A percentile compares a stretch with the other conserved stretches of the same genome.
These are phyloP conservation scores for Stylophora pistillata DNA, from an alignment of 64 coral and sea anemone species.

Conservation along the genomic window DNA sequence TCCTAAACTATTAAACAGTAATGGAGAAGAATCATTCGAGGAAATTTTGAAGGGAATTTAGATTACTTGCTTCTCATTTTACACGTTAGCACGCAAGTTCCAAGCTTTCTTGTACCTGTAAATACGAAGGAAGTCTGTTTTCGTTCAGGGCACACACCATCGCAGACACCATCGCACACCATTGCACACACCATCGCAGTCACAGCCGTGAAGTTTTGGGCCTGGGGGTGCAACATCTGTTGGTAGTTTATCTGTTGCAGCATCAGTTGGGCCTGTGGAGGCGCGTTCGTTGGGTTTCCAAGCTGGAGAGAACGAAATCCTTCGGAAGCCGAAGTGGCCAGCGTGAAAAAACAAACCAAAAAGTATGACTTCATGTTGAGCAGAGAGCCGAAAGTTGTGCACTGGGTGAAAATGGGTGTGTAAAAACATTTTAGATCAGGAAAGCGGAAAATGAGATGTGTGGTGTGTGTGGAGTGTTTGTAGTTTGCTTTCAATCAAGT, in stretches of 20 bases:
- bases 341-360: not conserved
- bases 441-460: not conserved
- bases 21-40: too few species aligned
- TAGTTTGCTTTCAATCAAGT: not conserved
- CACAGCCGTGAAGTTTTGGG: not conserved
- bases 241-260: too few species aligned
- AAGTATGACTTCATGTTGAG: slow-evolving; percentile 4
- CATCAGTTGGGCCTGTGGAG: too few species aligned
- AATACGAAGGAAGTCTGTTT: not conserved
- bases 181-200: too few species aligned
- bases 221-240: not conserved
- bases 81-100: too few species aligned
- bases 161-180: not conserved
- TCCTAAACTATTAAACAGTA: too few species aligned
- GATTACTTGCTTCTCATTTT: not conserved
- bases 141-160: not conserved
- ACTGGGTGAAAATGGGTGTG: not conserved
- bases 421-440: slow-evolving; percentile 8
- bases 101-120: not conserved
- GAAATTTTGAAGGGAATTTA: not conserved
- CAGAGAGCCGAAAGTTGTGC: not conserved
- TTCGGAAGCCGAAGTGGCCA: not conserved
- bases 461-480: not conserved
- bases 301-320: not conserved
- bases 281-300: not conserved